A percentile compares a stretch with the other conserved stretches of the same genome.
phyloP scores from a whole-genome alignment of 2,797 vertebrate species.

The Botia almorhae region DNA sequence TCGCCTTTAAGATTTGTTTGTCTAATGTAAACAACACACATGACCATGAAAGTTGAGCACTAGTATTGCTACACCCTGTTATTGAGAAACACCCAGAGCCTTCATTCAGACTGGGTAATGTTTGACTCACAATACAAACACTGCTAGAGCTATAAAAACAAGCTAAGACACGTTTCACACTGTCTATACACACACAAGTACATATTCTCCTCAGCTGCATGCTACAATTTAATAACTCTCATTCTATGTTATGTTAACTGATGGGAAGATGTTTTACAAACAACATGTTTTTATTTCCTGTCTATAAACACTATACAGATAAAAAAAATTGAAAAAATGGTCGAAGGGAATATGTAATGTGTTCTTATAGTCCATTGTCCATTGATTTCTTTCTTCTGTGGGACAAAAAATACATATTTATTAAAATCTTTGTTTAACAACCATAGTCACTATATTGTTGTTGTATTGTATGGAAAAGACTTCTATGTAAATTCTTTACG shows the following conservation, averaged over 20 bases:
- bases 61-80: slow-evolving; percentile 32
- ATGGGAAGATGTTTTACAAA: neutral
- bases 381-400: too few relatives aligned
- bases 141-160: slow-evolving; percentile 22
- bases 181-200: neutral
- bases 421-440: too few relatives aligned
- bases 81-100: slow-evolving; percentile 38
- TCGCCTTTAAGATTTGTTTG: slow-evolving; percentile 6
- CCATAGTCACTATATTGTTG: too few relatives aligned
- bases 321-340: neutral
- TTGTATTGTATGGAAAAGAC: too few relatives aligned
- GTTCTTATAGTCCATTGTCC: neutral
- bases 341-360: neutral
- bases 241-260: neutral
- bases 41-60: slow-evolving; percentile 5
- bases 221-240: neutral
- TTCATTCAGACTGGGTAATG: slow-evolving; percentile 41
- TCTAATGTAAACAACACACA: slow-evolving; percentile 7
- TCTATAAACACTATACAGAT: neutral
- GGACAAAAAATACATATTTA: too few relatives aligned
- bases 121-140: slow-evolving; percentile 41
- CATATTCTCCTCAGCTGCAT: neutral
- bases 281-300: neutral
- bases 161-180: slow-evolving; percentile 27
- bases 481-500: too few relatives aligned